Percentiles rank a stretch among this genome's conserved stretches.
phyloP scores from a whole-genome alignment of 2,113 vertebrate species.

The Heterochromis multidens region DNA sequence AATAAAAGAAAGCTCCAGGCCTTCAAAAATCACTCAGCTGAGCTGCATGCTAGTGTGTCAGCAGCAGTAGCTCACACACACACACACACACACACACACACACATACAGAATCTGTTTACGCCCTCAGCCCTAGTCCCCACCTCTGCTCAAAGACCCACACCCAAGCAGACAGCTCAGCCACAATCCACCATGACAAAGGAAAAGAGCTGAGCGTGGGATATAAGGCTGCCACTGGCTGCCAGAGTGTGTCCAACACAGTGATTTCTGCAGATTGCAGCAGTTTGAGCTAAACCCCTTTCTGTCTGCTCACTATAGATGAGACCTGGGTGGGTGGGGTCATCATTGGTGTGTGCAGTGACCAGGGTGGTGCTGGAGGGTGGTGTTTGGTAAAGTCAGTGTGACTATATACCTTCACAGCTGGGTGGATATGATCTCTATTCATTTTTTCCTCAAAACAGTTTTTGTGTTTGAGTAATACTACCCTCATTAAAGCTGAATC shows the following conservation, averaged over 20 bases:
- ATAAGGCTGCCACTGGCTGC: constrained; percentile 61
- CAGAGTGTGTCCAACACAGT: constrained; percentile 63
- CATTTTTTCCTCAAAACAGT: not conserved
- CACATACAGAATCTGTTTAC: constrained; percentile 58
- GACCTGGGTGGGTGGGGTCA: constrained; percentile 48
- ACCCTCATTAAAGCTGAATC: constrained; percentile 48
- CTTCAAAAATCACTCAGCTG: not conserved
- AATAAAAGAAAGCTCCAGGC: not conserved
- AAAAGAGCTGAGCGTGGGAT: constrained; percentile 76
- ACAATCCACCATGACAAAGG: constrained; percentile 73
- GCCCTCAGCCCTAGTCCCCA: constrained; percentile 17
- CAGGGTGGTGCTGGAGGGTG: constrained; percentile 17
- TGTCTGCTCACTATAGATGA: constrained; percentile 69
- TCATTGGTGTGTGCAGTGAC: constrained; percentile 20
- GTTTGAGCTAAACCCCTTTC: constrained; percentile 71
- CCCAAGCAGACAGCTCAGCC: constrained; percentile 56
- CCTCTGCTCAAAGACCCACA: constrained; percentile 37
- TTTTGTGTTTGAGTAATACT: constrained; percentile 25
- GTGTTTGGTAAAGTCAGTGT: constrained; percentile 28
- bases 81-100: constrained; percentile 1
- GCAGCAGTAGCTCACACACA: not conserved
- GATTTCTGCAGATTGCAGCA: constrained; percentile 77
- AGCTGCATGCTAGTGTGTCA: not conserved
- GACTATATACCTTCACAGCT: constrained; percentile 12
- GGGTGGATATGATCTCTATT: constrained; percentile 5